Evolutionary conservation across 2,113 vertebrate species (phyloP), one percentile per base, ranked within the genome.

Genomic region (Trogon melanurus): DNA sequence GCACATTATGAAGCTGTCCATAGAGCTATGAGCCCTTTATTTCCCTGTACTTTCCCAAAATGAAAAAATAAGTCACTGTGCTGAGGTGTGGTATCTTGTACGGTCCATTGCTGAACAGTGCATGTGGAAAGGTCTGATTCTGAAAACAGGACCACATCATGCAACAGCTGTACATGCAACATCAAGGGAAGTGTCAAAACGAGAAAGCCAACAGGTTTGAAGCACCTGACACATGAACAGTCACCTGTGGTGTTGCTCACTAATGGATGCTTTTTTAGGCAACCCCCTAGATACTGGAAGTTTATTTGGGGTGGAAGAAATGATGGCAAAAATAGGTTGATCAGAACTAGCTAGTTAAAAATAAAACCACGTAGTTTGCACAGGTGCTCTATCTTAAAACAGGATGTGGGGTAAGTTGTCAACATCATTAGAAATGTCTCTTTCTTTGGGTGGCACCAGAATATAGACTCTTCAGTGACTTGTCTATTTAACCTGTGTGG

Each of bases 401-500:
- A 97, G 96, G 96, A 97, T 96, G 95, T 96, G 90, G 85, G 61
- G 29, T 95, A 47, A 91, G 53, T n/a, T 91, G 57, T 41, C 60
- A 91, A 79, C 25, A 96, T 71, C 64, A 71, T 67, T 82, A 85
- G 47, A 90, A 92, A 79, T 79, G 12, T 13, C 16, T 90, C 53
- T 22, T 53, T 84, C 75, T 91, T 92, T 58, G 79, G 79, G 88
- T 81, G 83, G 61, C 11, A 5, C 72, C 67, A 95, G 66, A 62
- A 91, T 74, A 84, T 30, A 92, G 48, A 80, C 60, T 91, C 54
- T 91, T 89, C 13, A 89, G 54, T 0, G 0, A 57, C 47, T 58
- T 76, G 13, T 23, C 88, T 91, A 78, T 78, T 91, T 78, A 93
- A 95, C 45, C 79, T 96, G 47, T 94, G 92, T 74, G 86, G 91